phyloP scores from a whole-genome alignment of 2,888 invertebrate species.

The Tipula vernalis region DNA sequence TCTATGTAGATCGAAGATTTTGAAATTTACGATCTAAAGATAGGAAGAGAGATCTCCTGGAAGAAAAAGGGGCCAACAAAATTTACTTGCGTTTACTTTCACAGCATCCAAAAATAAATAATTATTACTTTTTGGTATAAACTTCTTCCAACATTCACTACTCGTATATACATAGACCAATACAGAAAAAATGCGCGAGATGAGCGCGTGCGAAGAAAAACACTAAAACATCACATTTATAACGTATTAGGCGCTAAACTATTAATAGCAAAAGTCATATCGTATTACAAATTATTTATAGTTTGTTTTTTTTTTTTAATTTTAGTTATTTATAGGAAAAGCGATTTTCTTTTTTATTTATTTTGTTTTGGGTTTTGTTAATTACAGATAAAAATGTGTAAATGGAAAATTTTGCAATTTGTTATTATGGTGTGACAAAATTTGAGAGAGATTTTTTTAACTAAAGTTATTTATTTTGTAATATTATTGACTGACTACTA shows the following conservation, averaged over 20 bases:
- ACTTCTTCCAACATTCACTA: background rate
- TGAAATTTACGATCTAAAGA: no score
- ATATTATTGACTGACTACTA: background rate
- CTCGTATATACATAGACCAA: background rate
- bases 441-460: background rate
- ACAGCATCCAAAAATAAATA: background rate
- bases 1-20: background rate
- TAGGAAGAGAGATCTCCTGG: no score
- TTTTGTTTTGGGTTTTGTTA: background rate
- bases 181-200: background rate
- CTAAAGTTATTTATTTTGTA: no score
- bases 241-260: background rate
- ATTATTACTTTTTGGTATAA: background rate
- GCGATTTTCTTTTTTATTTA: background rate
- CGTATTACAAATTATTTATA: conserved; percentile 4
- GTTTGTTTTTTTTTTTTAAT: background rate
- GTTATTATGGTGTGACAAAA: background rate
- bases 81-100: background rate
- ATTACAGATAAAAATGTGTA: background rate
- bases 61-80: background rate
- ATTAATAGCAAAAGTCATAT: background rate
- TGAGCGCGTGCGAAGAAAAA: background rate
- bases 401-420: background rate
- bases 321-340: background rate
- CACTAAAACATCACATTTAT: background rate